Base-by-base conservation (phyloP, 2,113 vertebrate genomes). In the Casuarius casuarius region DNA sequence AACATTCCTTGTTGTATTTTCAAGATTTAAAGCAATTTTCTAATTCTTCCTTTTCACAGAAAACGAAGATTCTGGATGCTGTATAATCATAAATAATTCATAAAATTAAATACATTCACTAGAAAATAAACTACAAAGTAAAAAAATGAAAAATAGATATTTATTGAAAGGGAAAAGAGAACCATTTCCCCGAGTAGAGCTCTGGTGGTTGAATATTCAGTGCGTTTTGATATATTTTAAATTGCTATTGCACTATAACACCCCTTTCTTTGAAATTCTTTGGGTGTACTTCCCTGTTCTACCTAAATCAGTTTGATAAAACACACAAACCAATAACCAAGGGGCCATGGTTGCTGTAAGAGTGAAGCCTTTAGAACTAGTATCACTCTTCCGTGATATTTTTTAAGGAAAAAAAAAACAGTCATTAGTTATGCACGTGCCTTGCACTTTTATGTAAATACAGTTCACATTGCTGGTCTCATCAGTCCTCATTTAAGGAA, bases 31-130 rank as follows among this genome's bases (percentile, higher is more conserved):
- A 99, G 99, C 99, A 99, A 99, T 99, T 99, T 98, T 98, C 98
- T 99, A 99, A 98, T 99, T 99, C 99, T 99, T 99, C 99, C 99
- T 99, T 99, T 99, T 99, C 99, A 99, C 99, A 99, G 99, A 99
- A 99, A 99, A 99, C 99, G 99, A 99, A 99, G 98, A 98, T 98
- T 99, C 98, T 99, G 99, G 99, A 99, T 99, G 98, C 98, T 97
- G 98, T 98, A 99, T 99, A 99, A 98, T 99, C 99, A 99, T 99
- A 99, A 99, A 99, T 99, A 99, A 99, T 99, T 98, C 97, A 98
- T 98, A 99, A 99, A 99, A 99, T 99, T 99, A 99, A 99, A 99
- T 99, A 99, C 99, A 99, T 99, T 99, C 99, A 99, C 99, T 99
- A 99, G 99, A 99, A 99, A 99, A 99, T 98, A 98, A 99, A 98